Conservation (phyloP, 2,888 invertebrate genomes). For the Thysanoteuthis rhombus region DNA sequence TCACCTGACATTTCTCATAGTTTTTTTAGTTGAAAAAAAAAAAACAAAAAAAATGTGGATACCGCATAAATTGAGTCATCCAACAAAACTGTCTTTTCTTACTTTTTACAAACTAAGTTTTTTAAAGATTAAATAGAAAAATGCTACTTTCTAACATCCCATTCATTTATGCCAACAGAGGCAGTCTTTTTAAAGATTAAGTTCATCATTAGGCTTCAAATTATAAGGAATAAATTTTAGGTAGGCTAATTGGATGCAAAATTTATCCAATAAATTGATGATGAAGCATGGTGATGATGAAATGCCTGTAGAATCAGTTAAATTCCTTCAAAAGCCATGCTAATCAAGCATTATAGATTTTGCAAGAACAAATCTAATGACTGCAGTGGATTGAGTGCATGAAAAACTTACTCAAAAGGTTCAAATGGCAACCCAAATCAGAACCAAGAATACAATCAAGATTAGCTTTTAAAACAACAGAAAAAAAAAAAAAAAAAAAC, state of each 20-base stretch:
- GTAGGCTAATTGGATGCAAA: neutral
- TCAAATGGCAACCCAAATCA: neutral
- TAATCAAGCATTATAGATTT: neutral
- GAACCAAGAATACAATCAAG: too few relatives aligned
- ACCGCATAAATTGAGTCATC: neutral
- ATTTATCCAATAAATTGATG: neutral
- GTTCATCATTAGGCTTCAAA: neutral
- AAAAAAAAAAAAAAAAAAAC: neutral
- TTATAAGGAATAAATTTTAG: neutral
- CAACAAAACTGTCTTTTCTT: neutral
- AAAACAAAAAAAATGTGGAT: neutral
- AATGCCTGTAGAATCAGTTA: neutral
- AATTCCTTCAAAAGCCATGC: neutral
- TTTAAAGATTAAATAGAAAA: neutral
- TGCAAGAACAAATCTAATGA: neutral
- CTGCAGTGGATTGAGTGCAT: neutral
- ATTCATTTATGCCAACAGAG: neutral
- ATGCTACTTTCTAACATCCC: neutral
- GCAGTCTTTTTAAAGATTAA: neutral
- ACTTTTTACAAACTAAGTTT: neutral
- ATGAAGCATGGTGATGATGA: neutral
- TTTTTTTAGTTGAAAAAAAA: neutral
- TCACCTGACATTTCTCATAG: neutral
- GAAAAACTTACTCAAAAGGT: neutral
- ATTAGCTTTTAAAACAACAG: neutral